Evolutionary conservation across 2,888 invertebrate genomes (phyloP).

Genomic region (Nephrotoma guestfalica): DNA sequence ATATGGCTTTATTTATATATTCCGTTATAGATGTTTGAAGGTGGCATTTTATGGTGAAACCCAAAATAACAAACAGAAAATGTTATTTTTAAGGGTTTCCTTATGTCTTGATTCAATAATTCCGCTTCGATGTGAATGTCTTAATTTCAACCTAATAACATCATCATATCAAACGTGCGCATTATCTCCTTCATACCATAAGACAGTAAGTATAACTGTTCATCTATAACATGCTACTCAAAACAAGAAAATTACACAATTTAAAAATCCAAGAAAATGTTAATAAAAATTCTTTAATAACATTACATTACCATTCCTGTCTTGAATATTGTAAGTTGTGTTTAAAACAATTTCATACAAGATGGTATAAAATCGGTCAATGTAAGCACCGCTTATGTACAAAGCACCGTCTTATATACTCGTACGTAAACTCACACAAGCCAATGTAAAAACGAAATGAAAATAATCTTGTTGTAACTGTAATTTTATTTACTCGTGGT

Average conservation of each 20-base stretch:
- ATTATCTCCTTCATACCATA: not conserved
- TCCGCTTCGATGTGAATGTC: not conserved
- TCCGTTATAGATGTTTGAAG: not conserved
- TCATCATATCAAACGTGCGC: not conserved
- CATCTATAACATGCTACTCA: too few species aligned
- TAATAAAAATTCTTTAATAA: not conserved
- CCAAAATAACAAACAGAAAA: not conserved
- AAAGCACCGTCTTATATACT: not conserved
- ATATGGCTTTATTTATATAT: not conserved
- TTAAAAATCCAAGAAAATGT: not conserved
- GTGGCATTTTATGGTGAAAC: not conserved
- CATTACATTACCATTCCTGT: not conserved
- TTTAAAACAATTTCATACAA: not conserved
- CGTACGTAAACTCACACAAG: not conserved
- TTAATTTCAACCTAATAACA: not conserved
- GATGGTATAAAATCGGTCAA: not conserved
- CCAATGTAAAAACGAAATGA: not conserved
- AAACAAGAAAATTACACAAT: not conserved
- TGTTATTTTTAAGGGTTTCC: not conserved
- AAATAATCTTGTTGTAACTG: not conserved
- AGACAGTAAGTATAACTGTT: not conserved
- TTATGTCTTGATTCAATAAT: not conserved
- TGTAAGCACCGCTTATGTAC: not conserved
- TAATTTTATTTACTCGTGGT: not conserved
- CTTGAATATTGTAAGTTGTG: not conserved